Conservation (phyloP, 2,888 invertebrate species). For the Eutolmus rufibarbis region DNA sequence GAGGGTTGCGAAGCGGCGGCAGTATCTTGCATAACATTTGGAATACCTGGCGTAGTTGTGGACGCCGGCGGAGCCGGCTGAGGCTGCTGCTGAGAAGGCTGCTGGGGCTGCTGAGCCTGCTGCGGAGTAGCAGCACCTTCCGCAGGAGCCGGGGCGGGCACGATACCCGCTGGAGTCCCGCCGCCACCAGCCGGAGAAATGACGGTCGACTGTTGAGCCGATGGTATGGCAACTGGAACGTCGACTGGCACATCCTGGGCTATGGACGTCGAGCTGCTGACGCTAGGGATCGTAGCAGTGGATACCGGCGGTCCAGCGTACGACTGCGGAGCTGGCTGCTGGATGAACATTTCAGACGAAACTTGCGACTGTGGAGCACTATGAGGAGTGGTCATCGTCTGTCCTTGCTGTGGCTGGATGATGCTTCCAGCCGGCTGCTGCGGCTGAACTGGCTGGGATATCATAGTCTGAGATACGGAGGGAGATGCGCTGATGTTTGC, state of each 20-base stretch:
- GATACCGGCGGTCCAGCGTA: slow-evolving; percentile 43
- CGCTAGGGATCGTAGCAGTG: slow-evolving; percentile 44
- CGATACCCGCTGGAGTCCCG: not conserved
- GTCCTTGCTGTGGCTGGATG: not conserved
- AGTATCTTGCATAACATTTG: slow-evolving; percentile 47
- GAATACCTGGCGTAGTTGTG: not conserved
- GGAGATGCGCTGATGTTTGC: not conserved
- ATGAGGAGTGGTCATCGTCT: not conserved
- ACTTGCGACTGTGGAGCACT: slow-evolving; percentile 35
- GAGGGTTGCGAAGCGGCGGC: slow-evolving; percentile 42
- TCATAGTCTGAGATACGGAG: slow-evolving; percentile 9
- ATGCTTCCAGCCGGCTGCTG: not conserved
- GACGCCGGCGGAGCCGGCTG: not conserved
- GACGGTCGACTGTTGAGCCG: not conserved
- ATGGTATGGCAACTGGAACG: slow-evolving; percentile 48
- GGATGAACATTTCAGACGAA: slow-evolving; percentile 7
- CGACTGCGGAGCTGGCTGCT: slow-evolving; percentile 31
- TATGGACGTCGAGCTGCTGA: not conserved
- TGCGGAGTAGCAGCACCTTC: slow-evolving; percentile 51
- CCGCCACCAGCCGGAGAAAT: slow-evolving; percentile 41
- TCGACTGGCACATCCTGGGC: slow-evolving; percentile 14
- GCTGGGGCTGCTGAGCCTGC: slow-evolving; percentile 53
- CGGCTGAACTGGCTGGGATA: not conserved
- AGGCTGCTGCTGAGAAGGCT: slow-evolving; percentile 46
- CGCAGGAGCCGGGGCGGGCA: not conserved